A percentile compares a stretch with the other conserved stretches of the same genome.
These are phyloP conservation scores for Sphecodes monilicornis DNA, from an alignment of 2,888 invertebrate genomes.

Conservation along the genomic window DNA sequence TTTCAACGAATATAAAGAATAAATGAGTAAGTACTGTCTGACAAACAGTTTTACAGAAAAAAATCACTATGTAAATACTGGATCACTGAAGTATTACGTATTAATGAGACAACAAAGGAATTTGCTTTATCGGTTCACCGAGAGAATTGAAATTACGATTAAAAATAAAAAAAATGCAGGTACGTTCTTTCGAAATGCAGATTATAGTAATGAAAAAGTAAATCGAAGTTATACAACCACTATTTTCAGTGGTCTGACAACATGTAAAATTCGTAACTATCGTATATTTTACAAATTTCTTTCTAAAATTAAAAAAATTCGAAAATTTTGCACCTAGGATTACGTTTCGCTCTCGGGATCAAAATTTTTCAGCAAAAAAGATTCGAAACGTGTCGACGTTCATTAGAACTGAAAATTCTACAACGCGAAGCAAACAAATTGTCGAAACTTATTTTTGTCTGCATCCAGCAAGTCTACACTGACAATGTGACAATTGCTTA, in stretches of 20 bases:
- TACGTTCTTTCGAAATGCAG: background rate
- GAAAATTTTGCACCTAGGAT: background rate
- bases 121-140: too few relatives aligned
- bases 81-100: too few relatives aligned
- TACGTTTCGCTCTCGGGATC: background rate
- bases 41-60: background rate
- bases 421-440: background rate
- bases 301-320: background rate
- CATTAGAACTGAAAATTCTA: background rate
- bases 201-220: background rate
- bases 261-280: background rate
- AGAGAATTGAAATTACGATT: background rate
- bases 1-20: background rate
- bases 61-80: background rate
- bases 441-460: constrained; percentile 49
- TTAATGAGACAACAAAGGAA: too few relatives aligned
- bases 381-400: background rate
- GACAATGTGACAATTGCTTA: constrained; percentile 31
- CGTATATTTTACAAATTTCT: background rate
- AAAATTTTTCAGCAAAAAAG: background rate
- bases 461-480: constrained; percentile 65
- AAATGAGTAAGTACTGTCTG: background rate
- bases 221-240: background rate
- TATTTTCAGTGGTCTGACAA: background rate
- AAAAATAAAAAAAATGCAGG: background rate